These are phyloP conservation scores for Neocrepidodera transversa DNA, from an alignment of 2,888 invertebrate genomes.

Conservation along the genomic window DNA sequence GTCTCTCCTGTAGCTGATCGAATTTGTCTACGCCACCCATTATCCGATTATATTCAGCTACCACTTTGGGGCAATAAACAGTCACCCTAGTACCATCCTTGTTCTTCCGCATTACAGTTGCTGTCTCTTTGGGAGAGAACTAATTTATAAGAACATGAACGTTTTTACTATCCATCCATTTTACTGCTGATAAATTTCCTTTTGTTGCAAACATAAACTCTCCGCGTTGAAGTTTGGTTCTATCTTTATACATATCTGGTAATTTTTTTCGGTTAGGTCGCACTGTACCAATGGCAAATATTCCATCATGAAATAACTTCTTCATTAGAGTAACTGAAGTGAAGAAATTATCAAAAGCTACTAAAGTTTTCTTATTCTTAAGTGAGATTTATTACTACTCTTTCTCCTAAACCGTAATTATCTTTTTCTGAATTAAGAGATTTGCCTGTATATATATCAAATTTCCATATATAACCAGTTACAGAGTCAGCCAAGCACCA, in stretches of 20 bases:
- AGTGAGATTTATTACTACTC: constrained; percentile 21
- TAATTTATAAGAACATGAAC: constrained; percentile 33
- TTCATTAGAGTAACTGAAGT: constrained; percentile 34
- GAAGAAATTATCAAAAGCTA: constrained; percentile 32
- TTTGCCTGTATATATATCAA: constrained; percentile 45
- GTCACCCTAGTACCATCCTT: neutral
- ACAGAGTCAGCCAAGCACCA: constrained; percentile 21
- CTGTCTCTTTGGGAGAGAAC: constrained; percentile 2
- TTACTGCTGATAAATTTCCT: constrained; percentile 14
- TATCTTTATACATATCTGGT: constrained; percentile 27
- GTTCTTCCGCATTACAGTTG: neutral
- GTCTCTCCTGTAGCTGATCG: constrained; percentile 10
- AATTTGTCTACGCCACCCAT: constrained; percentile 25
- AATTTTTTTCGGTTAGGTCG: constrained; percentile 34
- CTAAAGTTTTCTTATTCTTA: constrained; percentile 6
- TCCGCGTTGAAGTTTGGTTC: constrained; percentile 34
- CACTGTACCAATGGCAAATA: constrained; percentile 41
- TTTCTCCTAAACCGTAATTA: constrained; percentile 26
- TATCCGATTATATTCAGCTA: constrained; percentile 16
- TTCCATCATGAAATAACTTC: constrained; percentile 30
- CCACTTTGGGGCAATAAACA: constrained; percentile 12
- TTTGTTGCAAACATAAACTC: constrained; percentile 37
- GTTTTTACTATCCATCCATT: constrained; percentile 42
- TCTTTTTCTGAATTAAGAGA: constrained; percentile 40
- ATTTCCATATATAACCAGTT: constrained; percentile 42